Conservation (phyloP, 1,140 invertebrate genomes). For the Cryptotermes secundus region DNA sequence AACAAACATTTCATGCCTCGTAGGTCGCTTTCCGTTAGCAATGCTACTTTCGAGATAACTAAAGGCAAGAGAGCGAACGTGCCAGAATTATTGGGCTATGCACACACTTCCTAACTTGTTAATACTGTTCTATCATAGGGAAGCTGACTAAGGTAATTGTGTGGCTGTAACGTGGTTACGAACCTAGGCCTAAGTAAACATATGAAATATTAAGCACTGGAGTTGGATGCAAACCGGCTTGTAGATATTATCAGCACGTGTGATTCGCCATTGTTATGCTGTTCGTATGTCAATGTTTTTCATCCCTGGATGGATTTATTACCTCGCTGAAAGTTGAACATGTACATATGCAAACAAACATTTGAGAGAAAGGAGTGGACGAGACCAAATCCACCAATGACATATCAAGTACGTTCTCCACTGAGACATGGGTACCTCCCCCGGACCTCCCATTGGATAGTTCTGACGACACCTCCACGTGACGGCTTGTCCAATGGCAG, state of each 20-base stretch:
- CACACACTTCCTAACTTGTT: no score
- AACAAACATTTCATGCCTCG: no score
- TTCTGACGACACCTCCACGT: neutral
- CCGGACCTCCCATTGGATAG: neutral
- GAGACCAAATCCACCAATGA: neutral
- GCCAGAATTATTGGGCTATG: no score
- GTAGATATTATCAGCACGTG: neutral
- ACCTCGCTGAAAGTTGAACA: constrained; percentile 2
- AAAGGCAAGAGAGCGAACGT: no score
- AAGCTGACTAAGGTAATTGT: no score
- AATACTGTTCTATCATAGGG: no score
- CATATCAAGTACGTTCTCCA: neutral
- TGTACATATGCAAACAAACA: neutral
- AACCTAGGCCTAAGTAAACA: no score
- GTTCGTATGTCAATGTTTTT: neutral
- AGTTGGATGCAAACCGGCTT: no score
- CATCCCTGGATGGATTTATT: neutral
- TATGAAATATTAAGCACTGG: no score
- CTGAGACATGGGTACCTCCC: neutral
- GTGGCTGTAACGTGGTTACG: no score
- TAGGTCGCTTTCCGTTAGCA: no score
- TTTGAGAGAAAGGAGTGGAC: neutral
- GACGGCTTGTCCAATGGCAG: neutral
- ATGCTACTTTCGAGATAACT: no score
- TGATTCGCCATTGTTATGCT: neutral